Evolutionary conservation across 2,797 vertebrate species (phyloP).

Genomic region (Falco columbarius): DNA sequence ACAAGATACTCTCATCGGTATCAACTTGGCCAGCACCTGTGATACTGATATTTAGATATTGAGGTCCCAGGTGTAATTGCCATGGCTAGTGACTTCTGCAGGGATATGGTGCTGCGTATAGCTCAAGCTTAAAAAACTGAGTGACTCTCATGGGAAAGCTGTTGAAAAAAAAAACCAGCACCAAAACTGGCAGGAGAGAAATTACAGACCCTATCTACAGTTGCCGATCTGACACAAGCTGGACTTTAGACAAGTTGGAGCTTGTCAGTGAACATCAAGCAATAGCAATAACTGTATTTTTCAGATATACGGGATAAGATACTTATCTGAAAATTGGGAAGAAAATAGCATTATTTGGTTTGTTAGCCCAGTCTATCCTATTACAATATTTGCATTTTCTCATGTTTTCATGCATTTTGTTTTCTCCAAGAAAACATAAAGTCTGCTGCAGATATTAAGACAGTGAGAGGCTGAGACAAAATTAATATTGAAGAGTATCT

Average conservation of each 20-base stretch:
- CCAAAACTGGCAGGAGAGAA: background rate
- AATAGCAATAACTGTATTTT: background rate
- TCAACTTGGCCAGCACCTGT: background rate
- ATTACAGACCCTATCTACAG: background rate
- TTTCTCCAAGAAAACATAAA: background rate
- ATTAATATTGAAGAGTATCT: background rate
- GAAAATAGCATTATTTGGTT: background rate
- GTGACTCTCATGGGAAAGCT: background rate
- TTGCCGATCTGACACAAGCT: background rate
- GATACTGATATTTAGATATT: too few species aligned
- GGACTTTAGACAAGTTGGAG: background rate
- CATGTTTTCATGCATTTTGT: background rate
- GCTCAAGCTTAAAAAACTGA: background rate
- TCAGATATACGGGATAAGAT: background rate
- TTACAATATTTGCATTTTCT: background rate
- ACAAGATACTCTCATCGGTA: rapidly evolving
- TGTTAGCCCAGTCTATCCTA: background rate
- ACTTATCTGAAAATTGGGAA: background rate
- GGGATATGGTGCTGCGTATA: background rate
- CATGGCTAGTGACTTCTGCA: background rate
- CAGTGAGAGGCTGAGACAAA: background rate
- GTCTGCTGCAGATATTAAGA: background rate
- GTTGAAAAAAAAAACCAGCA: background rate
- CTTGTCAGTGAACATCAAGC: background rate
- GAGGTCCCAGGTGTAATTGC: background rate